Evolutionary conservation across 2,888 invertebrate genomes (phyloP), one percentile per base, ranked within the genome.

Genomic region (Kryphioiulus occultus): DNA sequence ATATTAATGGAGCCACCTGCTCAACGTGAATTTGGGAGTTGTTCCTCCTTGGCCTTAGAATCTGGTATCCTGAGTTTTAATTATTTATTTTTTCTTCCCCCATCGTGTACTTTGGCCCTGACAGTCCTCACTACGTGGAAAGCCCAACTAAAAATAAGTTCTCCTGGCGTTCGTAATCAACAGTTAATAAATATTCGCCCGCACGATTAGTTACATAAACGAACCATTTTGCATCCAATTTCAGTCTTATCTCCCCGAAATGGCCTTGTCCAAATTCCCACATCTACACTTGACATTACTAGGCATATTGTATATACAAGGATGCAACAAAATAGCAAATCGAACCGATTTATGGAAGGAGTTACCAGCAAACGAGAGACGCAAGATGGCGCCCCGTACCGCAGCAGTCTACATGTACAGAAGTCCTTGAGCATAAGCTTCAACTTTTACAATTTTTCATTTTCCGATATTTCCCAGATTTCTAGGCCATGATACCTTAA

Each of bases 151-250:
- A 78, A 78, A 78, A 78, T 78, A 78, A 78, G 78, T 78, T 30
- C 78, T 78, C 78, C 78, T 78, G 78, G 78, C 78, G 78, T 78
- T 78, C 78, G 78, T 78, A 78, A 78, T 78, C 78, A 78, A 78
- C 78, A 78, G 78, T 78, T 78, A 30, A 78, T 78, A 78, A 78
- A 78, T 78, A 78, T 78, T 78, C 78, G 78, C 30, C 78, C 26
- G 78, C 26, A 78, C 30, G 78, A 78, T 78, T 78, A 78, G 78
- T 78, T 78, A 78, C 78, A 78, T 78, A 78, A 78, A 78, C 78
- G 30, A 78, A 78, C 78, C 78, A 78, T 78, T 78, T 78, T 78
- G 78, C 78, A 78, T 78, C 78, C 78, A 78, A 78, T 78, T 78
- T 78, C 78, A 78, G 26, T 17, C 30, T 78, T 78, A 78, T 78